Base-by-base conservation (phyloP, 2,113 vertebrate genomes). In the Neodontobutis hainanensis region DNA sequence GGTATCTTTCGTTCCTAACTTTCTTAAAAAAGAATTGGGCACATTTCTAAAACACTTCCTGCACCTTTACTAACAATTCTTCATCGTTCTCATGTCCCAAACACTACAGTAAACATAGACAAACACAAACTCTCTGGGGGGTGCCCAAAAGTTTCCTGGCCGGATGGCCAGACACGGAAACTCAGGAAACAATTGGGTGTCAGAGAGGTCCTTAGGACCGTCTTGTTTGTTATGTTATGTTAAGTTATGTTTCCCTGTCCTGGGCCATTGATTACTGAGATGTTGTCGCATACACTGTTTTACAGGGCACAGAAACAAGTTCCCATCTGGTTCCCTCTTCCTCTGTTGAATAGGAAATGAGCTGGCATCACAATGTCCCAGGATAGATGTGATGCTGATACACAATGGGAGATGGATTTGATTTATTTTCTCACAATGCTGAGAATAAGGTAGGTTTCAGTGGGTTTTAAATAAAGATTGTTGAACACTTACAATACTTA, bases 131-230 rank as follows among this genome's bases (percentile, higher is more conserved):
- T 63, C 66, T 72, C 70, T 45, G 46, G 77, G 75, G 84, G 76
- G 65, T 83, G 61, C 73, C 85, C 84, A 85, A 89, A 83, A 69
- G 84, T 87, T 90, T 87, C 85, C 78, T 73, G 35, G 56, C 58
- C 43, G 87, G 86, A 90, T 75, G 67, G 66, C 81, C 43, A 8
- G 79, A 82, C 78, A 68, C 65, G 77, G 73, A 86, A 78, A 80
- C 46, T 81, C 86, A 86, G 87, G 88, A 91, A 91, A 86, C 75
- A 89, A 88, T 90, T 76, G 78, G 71, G 76, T 85, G 87, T 85
- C 80, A 56, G 72, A 52, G 62, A 72, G 75, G 78, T 69, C 78
- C 67, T 58, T 70, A 74, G 79, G 36, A 36, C 71, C 4, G 5
- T 61, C 59, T n/a, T n/a, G n/a, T n/a, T n/a, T n/a, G n/a, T n/a